Base-by-base conservation (phyloP, 1,140 invertebrate genomes). In the Pollicipes pollicipes region DNA sequence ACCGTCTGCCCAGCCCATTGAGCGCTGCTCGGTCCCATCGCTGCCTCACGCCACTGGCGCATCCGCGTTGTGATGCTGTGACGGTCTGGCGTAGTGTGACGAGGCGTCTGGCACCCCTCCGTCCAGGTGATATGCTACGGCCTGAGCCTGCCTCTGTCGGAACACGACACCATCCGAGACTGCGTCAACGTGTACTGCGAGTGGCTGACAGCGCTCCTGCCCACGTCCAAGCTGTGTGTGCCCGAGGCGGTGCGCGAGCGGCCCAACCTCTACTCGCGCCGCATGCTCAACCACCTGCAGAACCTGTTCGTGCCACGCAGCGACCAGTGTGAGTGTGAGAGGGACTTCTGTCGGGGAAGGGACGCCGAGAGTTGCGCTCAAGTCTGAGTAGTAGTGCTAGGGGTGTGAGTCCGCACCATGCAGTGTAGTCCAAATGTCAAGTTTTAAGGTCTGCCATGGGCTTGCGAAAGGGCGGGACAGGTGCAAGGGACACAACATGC, bases 141-240 rank as follows among this genome's bases (percentile, higher is more conserved):
- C 0, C 82, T 98, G 0, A 92, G 90, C 37, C 80, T 98, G 37
- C 93, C 93, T 0, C 78, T 97, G 21, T 83, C 85, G 45, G 93
- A 97, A 79, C 91, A 95, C 79, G 94, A 97, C 75, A 91, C 91
- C 0, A 89, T 98, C 64, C 87, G 93, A 74, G 95, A 97, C 80
- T 98, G 95, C 81, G 94, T 97, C 16, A 92, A 91, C 80, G 88
- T 98, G 30, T 98, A 97, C 78, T 97, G 93, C 80, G 94, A 97
- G 77, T 98, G 95, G 95, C 80, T 98, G 31, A 88, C 89, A 0
- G 90, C 93, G 0, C 81, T 96, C 69, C 85, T 95, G 75, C 88
- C 91, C 0, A 78, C 83, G 72, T 90, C 91, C 1, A 90, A 91
- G 76, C 83, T 89, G 74, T 86, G 87, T 75, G 89, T 97, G 28